Evolutionary conservation across 53 echinoderm and acorn worm species (phyloP).

Genomic region (Astropecten irregularis): DNA sequence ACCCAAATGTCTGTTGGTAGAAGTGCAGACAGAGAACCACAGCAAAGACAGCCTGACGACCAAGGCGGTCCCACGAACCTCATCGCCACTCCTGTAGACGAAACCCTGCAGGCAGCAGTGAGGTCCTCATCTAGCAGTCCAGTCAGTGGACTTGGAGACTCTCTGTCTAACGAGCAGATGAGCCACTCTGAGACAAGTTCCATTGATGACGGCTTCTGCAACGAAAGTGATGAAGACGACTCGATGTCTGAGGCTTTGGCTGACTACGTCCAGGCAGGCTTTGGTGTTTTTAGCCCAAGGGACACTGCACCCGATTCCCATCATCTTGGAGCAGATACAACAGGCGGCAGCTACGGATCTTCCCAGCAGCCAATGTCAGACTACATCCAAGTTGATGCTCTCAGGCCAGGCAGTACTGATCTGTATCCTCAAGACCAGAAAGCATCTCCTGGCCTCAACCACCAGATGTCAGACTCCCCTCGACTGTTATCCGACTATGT

Average conservation of each 20-base stretch:
- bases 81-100: neutral
- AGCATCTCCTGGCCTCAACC: too few relatives aligned
- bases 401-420: too few relatives aligned
- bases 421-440: too few relatives aligned
- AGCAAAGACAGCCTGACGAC: neutral
- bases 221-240: neutral
- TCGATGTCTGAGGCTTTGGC: neutral
- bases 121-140: too few relatives aligned
- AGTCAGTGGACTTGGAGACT: too few relatives aligned
- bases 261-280: neutral
- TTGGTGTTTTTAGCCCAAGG: neutral
- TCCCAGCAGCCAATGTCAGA: neutral
- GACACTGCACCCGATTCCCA: neutral
- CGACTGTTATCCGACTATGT: too few relatives aligned
- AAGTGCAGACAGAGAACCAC: neutral
- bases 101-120: neutral
- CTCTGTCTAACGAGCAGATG: too few relatives aligned
- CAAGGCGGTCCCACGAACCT: neutral
- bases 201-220: neutral
- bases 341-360: neutral
- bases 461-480: too few relatives aligned
- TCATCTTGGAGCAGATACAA: neutral
- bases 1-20: neutral
- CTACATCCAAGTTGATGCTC: too few relatives aligned
- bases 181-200: neutral